Base-by-base conservation (phyloP, 2,888 invertebrate genomes). In the Euzophera pinguis region DNA sequence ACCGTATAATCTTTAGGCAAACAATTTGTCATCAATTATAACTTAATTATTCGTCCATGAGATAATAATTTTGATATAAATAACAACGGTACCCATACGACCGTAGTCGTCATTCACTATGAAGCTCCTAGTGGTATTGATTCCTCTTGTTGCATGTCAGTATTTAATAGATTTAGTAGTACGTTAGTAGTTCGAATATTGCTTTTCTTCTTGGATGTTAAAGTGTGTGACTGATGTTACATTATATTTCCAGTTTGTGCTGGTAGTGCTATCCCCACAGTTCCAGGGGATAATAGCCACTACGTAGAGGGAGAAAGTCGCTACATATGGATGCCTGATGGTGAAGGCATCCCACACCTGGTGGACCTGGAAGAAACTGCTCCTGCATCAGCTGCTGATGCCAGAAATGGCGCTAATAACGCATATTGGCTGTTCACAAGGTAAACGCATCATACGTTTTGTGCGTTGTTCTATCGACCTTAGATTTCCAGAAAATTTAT, bases 251-350 rank as follows among this genome's bases (percentile, higher is more conserved):
- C 57, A 86, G 86, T 80, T 47, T 78, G 80, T 60, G 65, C 73
- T 42, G 67, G 74, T 27, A 62, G 59, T 47, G 71, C 72, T 9
- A 63, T 80, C 14, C 78, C 80, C 12, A 14, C 61, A 7, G 52
- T 77, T 14, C 86, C 87, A 10, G 81, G 83, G 22, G 84, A 87
- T 55, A 89, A 89, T 55, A 84, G 82, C 54, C 75, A 84, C 62
- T 89, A 88, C 65, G 79, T 84, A 3, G 86, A 87, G 59, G 88
- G 88, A 0, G 70, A 74, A 48, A 86, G 85, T 60, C 81, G 81
- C 1, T 90, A 84, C 62, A 73, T 89, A 50, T 89, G 87, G 86
- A 85, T 89, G 77, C 80, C 84, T 1, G 81, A 89, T 63, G 77
- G 79, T n/a, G 69, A 83, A 0, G 84, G 81, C 1, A 63, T 62